Conservation (phyloP, 2,113 vertebrate genomes). For the Tinamus guttatus region DNA sequence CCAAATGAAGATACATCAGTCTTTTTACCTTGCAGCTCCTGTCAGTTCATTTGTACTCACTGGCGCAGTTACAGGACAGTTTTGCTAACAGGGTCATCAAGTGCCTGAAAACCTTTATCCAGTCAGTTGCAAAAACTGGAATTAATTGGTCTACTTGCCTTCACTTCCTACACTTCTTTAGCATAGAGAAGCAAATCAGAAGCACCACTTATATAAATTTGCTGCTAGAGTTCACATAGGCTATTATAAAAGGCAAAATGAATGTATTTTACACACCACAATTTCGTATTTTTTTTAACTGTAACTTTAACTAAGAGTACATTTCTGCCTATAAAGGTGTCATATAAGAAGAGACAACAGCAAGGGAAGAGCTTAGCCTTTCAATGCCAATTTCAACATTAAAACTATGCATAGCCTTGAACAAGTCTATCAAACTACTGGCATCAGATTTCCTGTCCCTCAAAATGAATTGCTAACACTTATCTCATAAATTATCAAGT, state of each 20-base stretch:
- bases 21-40: not conserved
- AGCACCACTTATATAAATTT: not conserved
- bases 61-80: not conserved
- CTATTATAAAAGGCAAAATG: not conserved
- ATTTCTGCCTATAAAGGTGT: not conserved
- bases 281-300: not conserved
- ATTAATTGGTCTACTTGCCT: not conserved
- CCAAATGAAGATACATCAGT: not conserved
- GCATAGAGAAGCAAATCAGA: not conserved
- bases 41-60: not conserved
- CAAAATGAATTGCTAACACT: not conserved
- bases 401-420: not conserved
- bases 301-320: not conserved
- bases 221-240: accelerated
- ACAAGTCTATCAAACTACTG: not conserved
- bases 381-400: not conserved
- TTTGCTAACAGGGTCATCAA: not conserved
- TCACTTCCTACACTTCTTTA: not conserved
- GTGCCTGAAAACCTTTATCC: not conserved
- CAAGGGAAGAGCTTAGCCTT: not conserved
- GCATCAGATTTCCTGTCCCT: not conserved
- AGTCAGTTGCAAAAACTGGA: not conserved
- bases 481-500: too few species aligned
- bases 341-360: not conserved
- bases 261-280: not conserved